These are phyloP conservation scores for Caracal caracal DNA, from an alignment of 2,113 vertebrate genomes.

Conservation along the genomic window DNA sequence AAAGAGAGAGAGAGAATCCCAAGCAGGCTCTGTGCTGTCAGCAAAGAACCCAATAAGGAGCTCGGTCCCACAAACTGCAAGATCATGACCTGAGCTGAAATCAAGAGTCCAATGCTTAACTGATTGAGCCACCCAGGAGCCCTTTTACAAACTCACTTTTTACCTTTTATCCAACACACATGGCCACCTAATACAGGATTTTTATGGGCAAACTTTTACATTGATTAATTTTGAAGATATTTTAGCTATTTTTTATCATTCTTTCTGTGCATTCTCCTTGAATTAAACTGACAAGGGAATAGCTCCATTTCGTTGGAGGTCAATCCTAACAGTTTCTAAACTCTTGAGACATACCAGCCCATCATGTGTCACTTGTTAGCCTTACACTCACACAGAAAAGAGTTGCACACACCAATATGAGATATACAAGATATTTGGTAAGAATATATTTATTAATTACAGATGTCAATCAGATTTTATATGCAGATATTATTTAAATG, in stretches of 20 bases:
- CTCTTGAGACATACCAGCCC: not conserved
- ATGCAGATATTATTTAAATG: not conserved
- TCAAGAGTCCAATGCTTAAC: too few species aligned
- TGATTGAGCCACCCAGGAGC: too few species aligned
- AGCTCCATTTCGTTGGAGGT: not conserved
- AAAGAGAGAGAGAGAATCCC: too few species aligned
- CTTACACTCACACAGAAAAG: slow-evolving; percentile 6
- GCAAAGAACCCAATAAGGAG: too few species aligned
- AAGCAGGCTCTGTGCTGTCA: too few species aligned
- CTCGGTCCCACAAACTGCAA: too few species aligned
- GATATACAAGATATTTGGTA: not conserved
- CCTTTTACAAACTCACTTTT: slow-evolving; percentile 28
- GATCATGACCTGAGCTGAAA: too few species aligned
- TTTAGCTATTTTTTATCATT: not conserved
- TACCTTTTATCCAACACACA: slow-evolving; percentile 3
- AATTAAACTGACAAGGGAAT: not conserved
- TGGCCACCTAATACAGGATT: slow-evolving; percentile 36
- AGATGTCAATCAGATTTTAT: not conserved
- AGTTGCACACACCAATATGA: not conserved
- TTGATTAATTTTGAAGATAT: slow-evolving; percentile 48
- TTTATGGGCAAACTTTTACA: slow-evolving; percentile 44
- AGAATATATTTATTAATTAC: not conserved
- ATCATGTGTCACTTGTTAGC: not conserved
- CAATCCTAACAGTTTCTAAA: slow-evolving; percentile 32
- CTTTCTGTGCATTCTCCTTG: slow-evolving; percentile 16